These are phyloP conservation scores for Myodes glareolus DNA, from an alignment of 2,113 vertebrate genomes.

Conservation along the genomic window DNA sequence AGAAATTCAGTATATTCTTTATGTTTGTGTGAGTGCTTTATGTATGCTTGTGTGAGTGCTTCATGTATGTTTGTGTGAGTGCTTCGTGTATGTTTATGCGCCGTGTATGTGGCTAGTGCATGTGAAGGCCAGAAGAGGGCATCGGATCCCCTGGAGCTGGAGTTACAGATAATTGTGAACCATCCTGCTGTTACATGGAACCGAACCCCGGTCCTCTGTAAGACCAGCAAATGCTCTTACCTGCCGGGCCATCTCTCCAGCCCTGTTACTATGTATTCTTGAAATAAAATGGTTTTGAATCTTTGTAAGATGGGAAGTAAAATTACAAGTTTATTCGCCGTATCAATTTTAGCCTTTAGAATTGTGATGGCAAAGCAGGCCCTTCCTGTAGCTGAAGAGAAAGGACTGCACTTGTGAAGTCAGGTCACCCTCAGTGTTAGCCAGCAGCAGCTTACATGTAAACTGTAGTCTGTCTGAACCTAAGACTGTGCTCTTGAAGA, in stretches of 20 bases:
- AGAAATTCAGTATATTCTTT: not conserved
- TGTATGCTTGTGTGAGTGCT: too few relatives aligned
- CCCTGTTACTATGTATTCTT: not conserved
- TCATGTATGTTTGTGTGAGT: not conserved
- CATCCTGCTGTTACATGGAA: not conserved
- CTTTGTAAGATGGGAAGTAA: constrained; percentile 8
- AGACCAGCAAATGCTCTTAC: not conserved
- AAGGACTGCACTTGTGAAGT: not conserved
- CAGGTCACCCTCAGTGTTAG: not conserved
- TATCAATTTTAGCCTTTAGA: constrained; percentile 42
- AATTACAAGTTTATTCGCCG: not conserved
- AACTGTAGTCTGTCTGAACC: not conserved
- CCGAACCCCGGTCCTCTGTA: too few relatives aligned
- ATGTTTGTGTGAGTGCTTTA: not conserved
- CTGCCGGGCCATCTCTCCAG: not conserved
- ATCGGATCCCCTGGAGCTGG: not conserved
- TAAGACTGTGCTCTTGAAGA: not conserved
- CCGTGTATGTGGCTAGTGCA: not conserved
- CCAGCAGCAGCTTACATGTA: not conserved
- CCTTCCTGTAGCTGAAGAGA: not conserved
- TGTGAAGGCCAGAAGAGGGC: not conserved
- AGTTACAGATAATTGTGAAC: not conserved
- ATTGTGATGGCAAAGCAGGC: not conserved
- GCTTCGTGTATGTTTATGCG: not conserved
- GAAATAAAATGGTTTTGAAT: not conserved